Evolutionary conservation across 2,888 invertebrate genomes (phyloP), one percentile per base, ranked within the genome.

Genomic region (Hemithea aestivaria): DNA sequence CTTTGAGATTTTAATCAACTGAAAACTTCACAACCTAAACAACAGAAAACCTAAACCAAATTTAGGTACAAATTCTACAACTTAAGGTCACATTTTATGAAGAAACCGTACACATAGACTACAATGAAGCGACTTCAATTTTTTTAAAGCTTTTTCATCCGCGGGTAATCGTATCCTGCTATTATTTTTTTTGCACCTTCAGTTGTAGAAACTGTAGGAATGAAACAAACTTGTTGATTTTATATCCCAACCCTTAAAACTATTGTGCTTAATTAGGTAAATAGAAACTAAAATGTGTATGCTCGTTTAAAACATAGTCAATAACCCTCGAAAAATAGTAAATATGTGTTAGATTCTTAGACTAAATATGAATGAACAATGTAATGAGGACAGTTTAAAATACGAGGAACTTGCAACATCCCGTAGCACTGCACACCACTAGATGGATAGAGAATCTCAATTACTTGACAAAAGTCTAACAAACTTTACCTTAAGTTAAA

Each of bases 301-400:
- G 67, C 70, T 65, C 46, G 59, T 63, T 68, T 58, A 61, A 61
- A 77, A 74, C 66, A 73, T 72, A 75, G 67, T 64, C 69, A 81
- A 83, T 79, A 80, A 78, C 71, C 69, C 65, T 85, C 82, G 77
- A 83, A 85, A 84, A 83, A 84, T 83, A 83, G 77, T 71, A 71
- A 72, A 75, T 77, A 74, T 78, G 62, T 75, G 66, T 76, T 67
- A 73, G 73, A 73, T 74, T 65, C 52, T 68, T 66, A 77, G 66
- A 71, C 76, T 62, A 68, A 66, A 66, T 54, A 54, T 60, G 59
- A 68, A 62, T 61, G 57, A 65, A 66, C 58, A 63, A 63, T 68
- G 52, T 59, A 72, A 64, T 58, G 48, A 63, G 47, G 59, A 62
- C 54, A 57, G 61, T 64, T n/a, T 62, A 60, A 68, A 66, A 72